These are phyloP conservation scores for Lasioglossum baleicum DNA, from an alignment of 1,140 invertebrate species.

Conservation along the genomic window DNA sequence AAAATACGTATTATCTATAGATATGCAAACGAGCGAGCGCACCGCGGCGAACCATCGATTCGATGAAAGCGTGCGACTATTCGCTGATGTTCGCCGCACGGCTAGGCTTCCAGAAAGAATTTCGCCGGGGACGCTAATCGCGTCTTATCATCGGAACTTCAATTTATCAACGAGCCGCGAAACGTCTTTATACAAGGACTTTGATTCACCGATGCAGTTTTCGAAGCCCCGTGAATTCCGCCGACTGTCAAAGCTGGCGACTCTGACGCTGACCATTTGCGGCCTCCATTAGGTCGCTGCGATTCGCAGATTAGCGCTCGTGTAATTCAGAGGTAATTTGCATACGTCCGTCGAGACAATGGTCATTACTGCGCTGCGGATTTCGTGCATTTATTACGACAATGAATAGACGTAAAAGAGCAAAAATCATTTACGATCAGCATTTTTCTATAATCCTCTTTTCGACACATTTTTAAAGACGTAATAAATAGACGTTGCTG, in stretches of 20 bases:
- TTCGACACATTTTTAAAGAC: too few relatives aligned
- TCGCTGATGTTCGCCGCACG: constrained; percentile 6
- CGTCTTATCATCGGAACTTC: not conserved
- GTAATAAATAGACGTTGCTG: too few relatives aligned
- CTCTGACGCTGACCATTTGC: too few relatives aligned
- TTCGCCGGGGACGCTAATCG: constrained; percentile 5
- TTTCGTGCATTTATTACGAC: too few relatives aligned
- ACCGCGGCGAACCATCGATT: constrained; percentile 43
- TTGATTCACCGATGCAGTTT: not conserved
- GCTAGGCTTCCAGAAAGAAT: constrained; percentile 1
- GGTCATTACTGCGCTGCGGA: too few relatives aligned
- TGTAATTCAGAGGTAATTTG: too few relatives aligned
- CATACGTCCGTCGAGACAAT: too few relatives aligned
- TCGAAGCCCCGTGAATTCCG: not conserved
- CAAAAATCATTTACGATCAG: too few relatives aligned
- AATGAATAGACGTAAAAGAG: too few relatives aligned
- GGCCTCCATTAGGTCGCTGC: too few relatives aligned
- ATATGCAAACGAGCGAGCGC: constrained; percentile 49
- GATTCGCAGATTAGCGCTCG: too few relatives aligned
- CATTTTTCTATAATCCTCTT: too few relatives aligned
- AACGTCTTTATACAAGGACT: not conserved
- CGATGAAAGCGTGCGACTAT: constrained; percentile 59
- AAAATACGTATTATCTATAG: constrained; percentile 54
- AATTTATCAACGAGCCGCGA: not conserved
- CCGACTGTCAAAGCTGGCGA: not conserved